These are phyloP conservation scores for Distichodus sexfasciatus DNA, from an alignment of 2,797 vertebrate species.

Conservation along the genomic window DNA sequence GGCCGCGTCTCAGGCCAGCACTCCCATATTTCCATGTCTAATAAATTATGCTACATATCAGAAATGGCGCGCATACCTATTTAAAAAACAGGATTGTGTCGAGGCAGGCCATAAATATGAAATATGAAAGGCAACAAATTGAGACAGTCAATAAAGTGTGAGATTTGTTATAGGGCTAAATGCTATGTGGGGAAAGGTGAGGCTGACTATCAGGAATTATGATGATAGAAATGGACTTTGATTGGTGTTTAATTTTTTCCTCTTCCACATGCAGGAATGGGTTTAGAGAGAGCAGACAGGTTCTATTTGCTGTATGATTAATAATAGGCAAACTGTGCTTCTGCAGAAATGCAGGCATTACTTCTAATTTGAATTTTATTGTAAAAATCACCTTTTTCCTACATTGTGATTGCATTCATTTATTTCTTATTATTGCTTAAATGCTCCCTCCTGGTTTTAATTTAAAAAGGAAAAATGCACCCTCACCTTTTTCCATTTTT, in stretches of 20 bases:
- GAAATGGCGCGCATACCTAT: constrained; percentile 85
- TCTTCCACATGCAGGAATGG: constrained; percentile 67
- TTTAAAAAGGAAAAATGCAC: constrained; percentile 63
- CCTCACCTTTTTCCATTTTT: constrained; percentile 27
- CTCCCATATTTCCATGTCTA: constrained; percentile 81
- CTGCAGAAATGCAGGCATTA: constrained; percentile 88
- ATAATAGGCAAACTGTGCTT: constrained; percentile 73
- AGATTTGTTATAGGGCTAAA: constrained; percentile 84
- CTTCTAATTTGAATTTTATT: constrained; percentile 94
- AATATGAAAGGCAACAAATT: constrained; percentile 89
- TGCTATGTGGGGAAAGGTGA: constrained; percentile 76
- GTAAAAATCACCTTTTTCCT: constrained; percentile 92
- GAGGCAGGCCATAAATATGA: constrained; percentile 86
- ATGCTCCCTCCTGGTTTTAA: constrained; percentile 75
- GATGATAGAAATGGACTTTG: constrained; percentile 90
- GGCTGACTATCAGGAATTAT: constrained; percentile 84
- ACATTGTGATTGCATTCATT: constrained; percentile 94
- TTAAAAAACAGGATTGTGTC: constrained; percentile 82
- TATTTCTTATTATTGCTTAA: constrained; percentile 83
- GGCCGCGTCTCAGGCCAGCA: constrained; percentile 78
- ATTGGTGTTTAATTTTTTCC: constrained; percentile 83
- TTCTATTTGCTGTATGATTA: constrained; percentile 78
- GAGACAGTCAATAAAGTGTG: constrained; percentile 89
- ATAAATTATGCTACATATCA: constrained; percentile 87
- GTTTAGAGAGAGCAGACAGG: constrained; percentile 72